A percentile compares a stretch with the other conserved stretches of the same genome.
Evolutionary conservation across 1,140 invertebrate species (phyloP).

Genomic region (Ceratoteleas bidentatus): DNA sequence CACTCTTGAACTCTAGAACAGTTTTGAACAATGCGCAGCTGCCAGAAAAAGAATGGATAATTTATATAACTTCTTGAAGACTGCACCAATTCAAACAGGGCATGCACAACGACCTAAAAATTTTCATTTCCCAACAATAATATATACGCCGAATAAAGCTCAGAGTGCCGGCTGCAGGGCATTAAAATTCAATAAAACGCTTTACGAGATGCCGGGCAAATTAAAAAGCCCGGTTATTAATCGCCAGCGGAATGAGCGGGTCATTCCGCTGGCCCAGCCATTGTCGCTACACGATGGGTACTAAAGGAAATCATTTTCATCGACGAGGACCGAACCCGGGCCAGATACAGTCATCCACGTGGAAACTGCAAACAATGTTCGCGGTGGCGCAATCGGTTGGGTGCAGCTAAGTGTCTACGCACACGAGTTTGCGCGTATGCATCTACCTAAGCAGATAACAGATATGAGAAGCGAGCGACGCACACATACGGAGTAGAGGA

Average conservation of each 20-base stretch:
- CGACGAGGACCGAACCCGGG: conserved; percentile 25
- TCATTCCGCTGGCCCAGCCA: too few species aligned
- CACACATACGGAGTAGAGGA: conserved; percentile 39
- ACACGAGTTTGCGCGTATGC: conserved; percentile 61
- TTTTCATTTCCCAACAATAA: conserved; percentile 27
- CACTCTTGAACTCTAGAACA: too few species aligned
- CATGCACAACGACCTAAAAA: conserved; percentile 14
- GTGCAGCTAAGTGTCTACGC: conserved; percentile 66
- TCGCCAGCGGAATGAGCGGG: conserved; percentile 26
- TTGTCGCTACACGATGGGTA: conserved; percentile 23
- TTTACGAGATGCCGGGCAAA: conserved; percentile 7
- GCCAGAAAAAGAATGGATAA: too few species aligned
- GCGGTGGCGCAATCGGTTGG: conserved; percentile 60
- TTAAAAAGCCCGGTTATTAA: conserved; percentile 41
- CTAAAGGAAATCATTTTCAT: conserved; percentile 42
- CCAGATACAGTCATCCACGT: conserved; percentile 32
- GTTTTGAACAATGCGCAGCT: too few species aligned
- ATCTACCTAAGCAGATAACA: conserved; percentile 38
- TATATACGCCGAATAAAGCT: conserved; percentile 28
- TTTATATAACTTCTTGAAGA: too few species aligned
- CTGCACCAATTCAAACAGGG: not conserved
- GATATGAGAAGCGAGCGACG: conserved; percentile 47
- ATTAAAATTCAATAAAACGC: conserved; percentile 57
- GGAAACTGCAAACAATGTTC: conserved; percentile 69
- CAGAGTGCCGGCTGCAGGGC: conserved; percentile 20